Conservation (phyloP, 2,797 vertebrate species). For the Pipistrellus pipistrellus region DNA sequence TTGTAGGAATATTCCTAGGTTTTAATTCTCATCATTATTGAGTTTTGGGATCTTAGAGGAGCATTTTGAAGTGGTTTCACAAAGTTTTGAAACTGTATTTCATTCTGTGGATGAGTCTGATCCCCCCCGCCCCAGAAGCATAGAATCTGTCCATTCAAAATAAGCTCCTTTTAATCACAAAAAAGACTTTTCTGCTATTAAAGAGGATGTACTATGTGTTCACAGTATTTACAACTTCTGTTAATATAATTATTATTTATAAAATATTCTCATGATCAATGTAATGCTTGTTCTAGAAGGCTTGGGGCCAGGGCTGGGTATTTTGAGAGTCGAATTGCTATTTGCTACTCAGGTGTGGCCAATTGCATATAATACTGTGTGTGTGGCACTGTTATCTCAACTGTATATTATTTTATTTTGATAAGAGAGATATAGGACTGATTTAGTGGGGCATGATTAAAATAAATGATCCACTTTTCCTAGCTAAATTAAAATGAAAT, state of each 20-base stretch:
- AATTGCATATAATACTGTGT: not conserved
- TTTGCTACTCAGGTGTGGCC: slow-evolving; percentile 7
- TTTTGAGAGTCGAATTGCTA: not conserved
- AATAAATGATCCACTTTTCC: not conserved
- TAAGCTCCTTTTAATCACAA: slow-evolving; percentile 43
- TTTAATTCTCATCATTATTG: slow-evolving; percentile 40
- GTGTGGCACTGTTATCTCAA: slow-evolving; percentile 25
- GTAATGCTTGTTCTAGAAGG: not conserved
- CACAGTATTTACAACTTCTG: not conserved
- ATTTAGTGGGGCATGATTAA: not conserved
- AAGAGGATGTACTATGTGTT: slow-evolving; percentile 13
- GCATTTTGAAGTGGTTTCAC: not conserved
- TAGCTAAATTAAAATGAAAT: slow-evolving; percentile 14
- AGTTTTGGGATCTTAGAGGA: not conserved
- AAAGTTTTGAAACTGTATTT: slow-evolving; percentile 36
- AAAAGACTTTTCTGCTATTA: not conserved
- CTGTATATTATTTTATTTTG: slow-evolving; percentile 21
- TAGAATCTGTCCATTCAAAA: slow-evolving; percentile 32
- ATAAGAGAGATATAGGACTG: slow-evolving; percentile 2
- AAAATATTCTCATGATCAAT: slow-evolving; percentile 24
- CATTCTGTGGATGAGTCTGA: not conserved
- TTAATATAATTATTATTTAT: not conserved
- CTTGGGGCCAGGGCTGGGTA: not conserved
- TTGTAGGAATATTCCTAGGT: not conserved
- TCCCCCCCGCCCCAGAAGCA: slow-evolving; percentile 6